Evolutionary conservation across 1,140 invertebrate genomes (phyloP), one percentile per base, ranked within the genome.

Genomic region (Idris sp.): DNA sequence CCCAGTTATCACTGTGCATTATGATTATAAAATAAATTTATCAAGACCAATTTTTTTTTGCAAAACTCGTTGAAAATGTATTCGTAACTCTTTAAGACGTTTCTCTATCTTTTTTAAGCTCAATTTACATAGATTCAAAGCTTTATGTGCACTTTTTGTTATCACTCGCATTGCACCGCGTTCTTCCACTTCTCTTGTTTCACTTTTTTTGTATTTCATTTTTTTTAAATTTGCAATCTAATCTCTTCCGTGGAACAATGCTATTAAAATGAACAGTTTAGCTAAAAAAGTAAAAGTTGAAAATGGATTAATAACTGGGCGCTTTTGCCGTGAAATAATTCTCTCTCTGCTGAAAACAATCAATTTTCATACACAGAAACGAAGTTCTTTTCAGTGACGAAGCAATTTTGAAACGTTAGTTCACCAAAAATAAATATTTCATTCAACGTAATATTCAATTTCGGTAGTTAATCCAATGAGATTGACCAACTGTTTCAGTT

Each of bases 401-500:
- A 40, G 36, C 38, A 61, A 61, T 67, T 61, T 36, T 11, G 11
- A 62, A 13, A 72, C 38, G 65, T 72, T 67, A 76, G 59, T 71
- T 49, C 19, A 48, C 33, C 18, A 41, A 59, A 71, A 67, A 76
- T 61, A 76, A 67, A 76, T 76, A 76, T 71, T 76, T 71, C 65
- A 71, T 71, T 56, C 67, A 18, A 38, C 33, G 59, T 61, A 59
- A 71, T 76, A 76, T 76, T 76, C 74, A 67, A 67, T 76, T 76
- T 54, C 67, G 44, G 33, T 56, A 59, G 65, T 71, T 72, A 76
- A 76, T 76, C 74, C 74, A 69, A 72, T 71, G 61, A 76, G 74
- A 76, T 71, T 59, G 74, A 76, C 65, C 74, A 72, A 76, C 61
- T 76, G 74, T 76, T 76, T 67, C 61, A 62, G 59, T 71, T 51